These are phyloP conservation scores for Aphelenchoides besseyi DNA, from an alignment of 1,140 invertebrate species.

Conservation along the genomic window DNA sequence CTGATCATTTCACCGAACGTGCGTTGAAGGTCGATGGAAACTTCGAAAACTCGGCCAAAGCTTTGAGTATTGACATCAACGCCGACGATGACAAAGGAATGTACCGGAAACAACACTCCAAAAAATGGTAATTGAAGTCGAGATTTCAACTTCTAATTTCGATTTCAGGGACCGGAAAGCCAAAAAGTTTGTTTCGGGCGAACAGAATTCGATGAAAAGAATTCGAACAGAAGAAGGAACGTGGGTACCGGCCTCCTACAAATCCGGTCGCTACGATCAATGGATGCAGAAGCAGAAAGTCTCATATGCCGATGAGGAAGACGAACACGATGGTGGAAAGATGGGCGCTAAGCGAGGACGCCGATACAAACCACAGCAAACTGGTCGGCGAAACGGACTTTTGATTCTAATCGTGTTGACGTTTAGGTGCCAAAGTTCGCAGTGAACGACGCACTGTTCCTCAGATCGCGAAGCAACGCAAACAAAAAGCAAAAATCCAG, in stretches of 20 bases:
- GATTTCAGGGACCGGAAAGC: slow-evolving; percentile 76
- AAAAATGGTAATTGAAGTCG: slow-evolving; percentile 69
- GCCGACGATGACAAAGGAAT: slow-evolving; percentile 74
- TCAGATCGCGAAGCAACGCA: slow-evolving; percentile 42
- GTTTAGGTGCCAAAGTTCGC: slow-evolving; percentile 46
- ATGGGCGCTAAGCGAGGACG: background rate
- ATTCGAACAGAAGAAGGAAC: slow-evolving; percentile 89
- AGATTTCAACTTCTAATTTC: background rate
- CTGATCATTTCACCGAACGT: slow-evolving; percentile 78
- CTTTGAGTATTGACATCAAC: slow-evolving; percentile 74
- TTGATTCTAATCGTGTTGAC: background rate
- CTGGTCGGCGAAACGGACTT: background rate
- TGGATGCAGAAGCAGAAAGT: slow-evolving; percentile 82
- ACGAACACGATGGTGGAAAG: slow-evolving; percentile 65
- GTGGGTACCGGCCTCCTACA: slow-evolving; percentile 88
- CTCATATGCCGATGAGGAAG: slow-evolving; percentile 68
- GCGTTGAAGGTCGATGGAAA: slow-evolving; percentile 38
- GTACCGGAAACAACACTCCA: slow-evolving; percentile 68
- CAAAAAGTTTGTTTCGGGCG: slow-evolving; percentile 78
- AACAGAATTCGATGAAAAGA: slow-evolving; percentile 72
- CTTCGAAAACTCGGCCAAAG: slow-evolving; percentile 73
- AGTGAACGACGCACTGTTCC: slow-evolving; percentile 42
- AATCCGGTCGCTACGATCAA: slow-evolving; percentile 75
- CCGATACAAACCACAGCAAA: background rate
- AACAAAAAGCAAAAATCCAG: slow-evolving; percentile 29